Base-by-base conservation (phyloP, 2,888 invertebrate species). In the Psococerastis gibbosa region DNA sequence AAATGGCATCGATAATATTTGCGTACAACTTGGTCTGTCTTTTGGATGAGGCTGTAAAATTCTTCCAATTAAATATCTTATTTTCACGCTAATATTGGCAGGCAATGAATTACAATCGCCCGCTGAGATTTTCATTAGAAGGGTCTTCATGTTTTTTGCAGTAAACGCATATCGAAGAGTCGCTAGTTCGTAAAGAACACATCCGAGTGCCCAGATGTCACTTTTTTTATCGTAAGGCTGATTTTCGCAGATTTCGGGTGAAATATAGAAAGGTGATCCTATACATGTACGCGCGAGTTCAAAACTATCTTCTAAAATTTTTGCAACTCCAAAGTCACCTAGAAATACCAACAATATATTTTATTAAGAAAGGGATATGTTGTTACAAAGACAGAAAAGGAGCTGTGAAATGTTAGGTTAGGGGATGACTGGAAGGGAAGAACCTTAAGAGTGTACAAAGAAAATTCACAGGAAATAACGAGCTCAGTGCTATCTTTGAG, bases 201-300 rank as follows among this genome's bases (percentile, higher is more conserved):
- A 75, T 1, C 80, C 85, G 58, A 76, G 84, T 0, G 84, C 78
- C 87, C 87, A 88, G 3, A 83, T 70, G 54, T 85, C 83, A 44
- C 79, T 78, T 53, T 80, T 76, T 3, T 67, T 63, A n/a, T 75
- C 73, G 51, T 70, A 74, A 41, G 74, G 70, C 52, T 74, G 73
- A 45, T 60, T 63, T 22, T 73, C 71, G 49, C 85, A 65, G 53
- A 78, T 75, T 59, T 88, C 88, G 18, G 77, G 72, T 0, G 87
- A 76, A 5, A 74, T 74, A 11, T 38, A 38, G 18, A 38, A 38
- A 5, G 38, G 38, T 5, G 38, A 38, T 15, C 38, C 38, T 4
- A 38, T 38, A 22, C 38, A 38, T n/a, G 38, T 38, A 5, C 22
- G 38, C 4, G 38, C 38, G 5, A 38, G 38, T 20, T 38, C 38